Evolutionary conservation across 2,797 vertebrate species (phyloP).

Genomic region (Rhynchotus rufescens): DNA sequence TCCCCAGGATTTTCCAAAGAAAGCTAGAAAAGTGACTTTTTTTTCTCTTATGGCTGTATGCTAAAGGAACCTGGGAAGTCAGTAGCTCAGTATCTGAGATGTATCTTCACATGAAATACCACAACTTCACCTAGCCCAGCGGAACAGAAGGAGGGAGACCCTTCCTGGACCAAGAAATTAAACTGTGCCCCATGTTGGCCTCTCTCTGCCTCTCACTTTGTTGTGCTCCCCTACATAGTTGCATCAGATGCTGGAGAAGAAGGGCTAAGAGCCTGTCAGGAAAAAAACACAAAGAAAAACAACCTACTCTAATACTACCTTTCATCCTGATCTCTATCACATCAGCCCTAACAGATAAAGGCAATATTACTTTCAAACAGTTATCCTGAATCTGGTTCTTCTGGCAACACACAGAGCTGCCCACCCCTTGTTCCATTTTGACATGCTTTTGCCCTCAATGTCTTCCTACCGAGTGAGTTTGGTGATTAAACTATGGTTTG

Average conservation of each 20-base stretch:
- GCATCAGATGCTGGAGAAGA: neutral
- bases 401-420: neutral
- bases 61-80: neutral
- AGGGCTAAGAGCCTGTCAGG: neutral
- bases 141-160: neutral
- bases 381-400: neutral
- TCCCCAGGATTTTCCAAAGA: neutral
- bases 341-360: neutral
- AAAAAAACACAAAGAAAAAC: neutral
- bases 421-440: neutral
- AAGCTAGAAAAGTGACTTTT: neutral
- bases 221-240: neutral
- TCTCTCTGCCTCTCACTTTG: neutral
- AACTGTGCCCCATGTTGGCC: neutral
- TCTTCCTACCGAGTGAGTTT: neutral
- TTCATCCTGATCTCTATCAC: neutral
- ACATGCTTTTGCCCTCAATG: neutral
- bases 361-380: neutral
- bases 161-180: neutral
- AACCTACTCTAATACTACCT: neutral
- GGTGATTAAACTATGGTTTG: neutral
- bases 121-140: neutral
- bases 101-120: neutral
- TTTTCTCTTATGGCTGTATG: neutral
- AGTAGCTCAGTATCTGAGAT: neutral